phyloP scores from a whole-genome alignment of 2,888 invertebrate genomes.

The Tyria jacobaeae region DNA sequence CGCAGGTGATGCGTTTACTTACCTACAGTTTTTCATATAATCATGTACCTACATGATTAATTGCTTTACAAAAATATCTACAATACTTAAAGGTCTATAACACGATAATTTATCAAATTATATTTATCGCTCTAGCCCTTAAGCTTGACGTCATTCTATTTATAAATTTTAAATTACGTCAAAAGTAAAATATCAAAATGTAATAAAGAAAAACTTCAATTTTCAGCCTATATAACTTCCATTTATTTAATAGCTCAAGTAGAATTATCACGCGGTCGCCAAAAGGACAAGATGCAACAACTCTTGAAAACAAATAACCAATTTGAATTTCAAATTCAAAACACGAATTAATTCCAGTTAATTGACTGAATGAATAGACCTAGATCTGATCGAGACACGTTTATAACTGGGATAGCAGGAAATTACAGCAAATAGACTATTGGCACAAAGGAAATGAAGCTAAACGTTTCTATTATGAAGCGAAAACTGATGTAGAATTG shows the following conservation, averaged over 20 bases:
- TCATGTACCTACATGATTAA: too few species aligned
- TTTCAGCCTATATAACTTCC: constrained; percentile 9
- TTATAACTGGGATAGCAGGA: constrained; percentile 66
- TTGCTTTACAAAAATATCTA: too few species aligned
- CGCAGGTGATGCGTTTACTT: too few species aligned
- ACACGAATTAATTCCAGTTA: constrained; percentile 29
- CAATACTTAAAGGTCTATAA: too few species aligned
- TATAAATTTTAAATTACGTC: constrained; percentile 2
- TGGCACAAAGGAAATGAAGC: constrained; percentile 76
- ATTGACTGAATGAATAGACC: constrained; percentile 47
- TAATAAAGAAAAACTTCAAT: constrained; percentile 6
- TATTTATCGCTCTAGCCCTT: constrained; percentile 4
- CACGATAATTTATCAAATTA: too few species aligned
- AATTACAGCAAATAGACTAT: constrained; percentile 69
- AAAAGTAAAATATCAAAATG: constrained; percentile 8
- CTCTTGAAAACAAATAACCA: constrained; percentile 44
- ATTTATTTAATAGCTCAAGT: constrained; percentile 10
- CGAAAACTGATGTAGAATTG: constrained; percentile 42
- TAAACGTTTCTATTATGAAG: constrained; percentile 52
- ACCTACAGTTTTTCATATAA: too few species aligned
- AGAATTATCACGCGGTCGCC: constrained; percentile 24
- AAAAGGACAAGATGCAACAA: constrained; percentile 31
- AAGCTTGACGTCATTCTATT: constrained; percentile 9
- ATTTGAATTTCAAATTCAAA: constrained; percentile 47
- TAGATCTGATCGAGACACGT: constrained; percentile 55